phyloP scores from a whole-genome alignment of 30 jellyfish, hydroid and myxozoan species.

The Chironex yamaguchii region DNA sequence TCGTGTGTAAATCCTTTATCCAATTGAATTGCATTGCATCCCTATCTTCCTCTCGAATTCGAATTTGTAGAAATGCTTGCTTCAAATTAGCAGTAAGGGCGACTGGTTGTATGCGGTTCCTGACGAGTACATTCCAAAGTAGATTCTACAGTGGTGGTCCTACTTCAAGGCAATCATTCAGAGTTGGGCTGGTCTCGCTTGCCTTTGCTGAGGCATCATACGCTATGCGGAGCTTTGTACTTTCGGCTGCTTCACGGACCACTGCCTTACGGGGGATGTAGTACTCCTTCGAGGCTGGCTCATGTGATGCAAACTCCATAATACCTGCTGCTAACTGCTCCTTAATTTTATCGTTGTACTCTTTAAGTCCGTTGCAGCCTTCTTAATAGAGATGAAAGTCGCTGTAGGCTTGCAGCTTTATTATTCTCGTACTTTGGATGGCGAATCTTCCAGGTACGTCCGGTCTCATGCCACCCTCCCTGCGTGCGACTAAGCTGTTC shows the following conservation, averaged over 20 bases:
- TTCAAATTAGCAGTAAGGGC: constrained; percentile 74
- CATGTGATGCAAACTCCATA: constrained; percentile 6
- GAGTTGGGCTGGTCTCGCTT: constrained; percentile 32
- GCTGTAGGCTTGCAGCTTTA: constrained; percentile 23
- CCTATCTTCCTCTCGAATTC: constrained; percentile 68
- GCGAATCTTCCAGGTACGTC: constrained; percentile 36
- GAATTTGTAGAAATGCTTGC: constrained; percentile 74
- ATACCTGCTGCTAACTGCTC: constrained; percentile 56
- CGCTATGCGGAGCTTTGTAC: background rate
- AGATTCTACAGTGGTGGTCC: constrained; percentile 73
- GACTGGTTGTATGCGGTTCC: constrained; percentile 70
- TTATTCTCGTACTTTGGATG: constrained; percentile 42
- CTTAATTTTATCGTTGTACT: constrained; percentile 20
- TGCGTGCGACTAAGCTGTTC: constrained; percentile 51
- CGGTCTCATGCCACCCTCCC: constrained; percentile 60
- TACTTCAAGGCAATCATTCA: constrained; percentile 73
- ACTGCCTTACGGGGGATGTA: constrained; percentile 37
- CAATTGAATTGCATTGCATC: constrained; percentile 69
- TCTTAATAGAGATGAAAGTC: constrained; percentile 41
- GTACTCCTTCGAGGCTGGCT: background rate
- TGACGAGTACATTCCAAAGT: constrained; percentile 49
- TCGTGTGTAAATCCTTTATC: constrained; percentile 32
- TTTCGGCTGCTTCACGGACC: constrained; percentile 40
- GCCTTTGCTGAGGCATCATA: constrained; percentile 40
- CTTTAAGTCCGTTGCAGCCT: constrained; percentile 1